phyloP scores from a whole-genome alignment of 2,797 vertebrate species.

The Artibeus lituratus region DNA sequence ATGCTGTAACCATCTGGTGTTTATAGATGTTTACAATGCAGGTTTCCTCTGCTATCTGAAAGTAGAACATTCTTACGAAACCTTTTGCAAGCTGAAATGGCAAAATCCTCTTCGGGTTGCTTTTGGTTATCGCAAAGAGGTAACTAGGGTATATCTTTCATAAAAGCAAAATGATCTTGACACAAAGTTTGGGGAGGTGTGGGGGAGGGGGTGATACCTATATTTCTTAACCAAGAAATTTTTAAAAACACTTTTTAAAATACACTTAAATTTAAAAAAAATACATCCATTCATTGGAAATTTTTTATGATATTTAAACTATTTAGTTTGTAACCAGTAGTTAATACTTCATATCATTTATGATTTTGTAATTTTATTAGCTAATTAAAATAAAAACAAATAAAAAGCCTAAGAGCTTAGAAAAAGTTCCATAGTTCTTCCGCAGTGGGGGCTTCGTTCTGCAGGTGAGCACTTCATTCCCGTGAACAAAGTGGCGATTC shows the following conservation, averaged over 20 bases:
- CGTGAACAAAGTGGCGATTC: neutral
- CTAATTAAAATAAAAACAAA: neutral
- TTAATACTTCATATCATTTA: neutral
- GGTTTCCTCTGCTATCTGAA: neutral
- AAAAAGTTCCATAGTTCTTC: neutral
- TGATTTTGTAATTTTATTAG: neutral
- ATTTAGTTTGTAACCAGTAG: neutral
- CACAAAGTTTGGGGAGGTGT: neutral
- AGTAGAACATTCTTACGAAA: neutral
- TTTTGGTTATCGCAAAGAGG: neutral
- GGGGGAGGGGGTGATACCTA: neutral
- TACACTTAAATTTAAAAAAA: neutral
- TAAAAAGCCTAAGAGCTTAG: neutral
- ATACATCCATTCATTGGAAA: neutral
- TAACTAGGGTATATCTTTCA: neutral
- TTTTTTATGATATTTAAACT: neutral
- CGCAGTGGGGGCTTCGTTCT: neutral
- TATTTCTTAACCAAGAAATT: neutral
- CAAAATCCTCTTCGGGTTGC: neutral
- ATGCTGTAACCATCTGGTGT: too few relatives aligned
- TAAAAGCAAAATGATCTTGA: neutral
- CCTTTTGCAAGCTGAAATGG: neutral
- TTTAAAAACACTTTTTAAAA: too few relatives aligned
- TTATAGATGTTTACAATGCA: neutral
- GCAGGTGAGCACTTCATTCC: neutral